Evolutionary conservation across 2,797 vertebrate species (phyloP).

Genomic region (Cyprinella venusta): DNA sequence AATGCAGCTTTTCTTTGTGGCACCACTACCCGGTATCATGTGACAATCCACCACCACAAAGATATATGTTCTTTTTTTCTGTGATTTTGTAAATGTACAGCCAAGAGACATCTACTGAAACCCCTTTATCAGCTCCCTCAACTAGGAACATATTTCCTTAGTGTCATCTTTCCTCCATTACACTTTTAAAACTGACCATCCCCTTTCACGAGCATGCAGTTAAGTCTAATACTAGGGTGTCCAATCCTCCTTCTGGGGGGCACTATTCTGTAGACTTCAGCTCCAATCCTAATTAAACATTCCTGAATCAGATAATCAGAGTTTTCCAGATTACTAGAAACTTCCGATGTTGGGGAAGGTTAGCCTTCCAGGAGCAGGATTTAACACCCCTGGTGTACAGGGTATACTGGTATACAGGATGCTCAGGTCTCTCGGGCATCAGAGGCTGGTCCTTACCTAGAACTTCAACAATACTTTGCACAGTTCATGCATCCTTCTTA

Average conservation of each 20-base stretch:
- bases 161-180: neutral
- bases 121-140: neutral
- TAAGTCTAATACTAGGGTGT: neutral
- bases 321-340: neutral
- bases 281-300: neutral
- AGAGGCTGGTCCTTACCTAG: neutral
- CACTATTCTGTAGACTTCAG: neutral
- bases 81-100: neutral
- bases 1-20: constrained; percentile 23
- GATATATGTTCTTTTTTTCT: neutral
- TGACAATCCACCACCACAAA: constrained; percentile 14
- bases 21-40: neutral
- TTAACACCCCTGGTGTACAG: neutral
- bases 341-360: neutral
- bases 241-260: neutral
- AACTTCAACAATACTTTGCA: neutral
- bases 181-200: neutral
- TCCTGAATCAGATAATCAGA: neutral
- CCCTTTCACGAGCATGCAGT: neutral
- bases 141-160: neutral
- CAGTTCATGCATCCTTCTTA: neutral
- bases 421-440: no score
- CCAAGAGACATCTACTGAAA: neutral
- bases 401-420: no score
- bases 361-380: neutral